Conservation (phyloP, 2,888 invertebrate species). For the Helobdella robusta region DNA sequence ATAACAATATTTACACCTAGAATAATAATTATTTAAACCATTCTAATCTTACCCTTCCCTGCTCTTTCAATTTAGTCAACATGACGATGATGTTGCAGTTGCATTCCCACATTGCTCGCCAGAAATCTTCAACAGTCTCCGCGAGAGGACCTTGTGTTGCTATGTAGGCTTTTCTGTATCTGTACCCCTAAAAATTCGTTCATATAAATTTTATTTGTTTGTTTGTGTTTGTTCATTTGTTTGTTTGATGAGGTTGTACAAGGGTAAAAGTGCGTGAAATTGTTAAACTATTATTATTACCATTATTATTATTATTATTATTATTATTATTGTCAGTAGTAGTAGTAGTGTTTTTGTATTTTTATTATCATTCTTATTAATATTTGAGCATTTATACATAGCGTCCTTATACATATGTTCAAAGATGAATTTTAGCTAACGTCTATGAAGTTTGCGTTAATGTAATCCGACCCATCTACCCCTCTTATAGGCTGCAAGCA, state of each 20-base stretch:
- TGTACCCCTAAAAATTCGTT: conserved; percentile 50
- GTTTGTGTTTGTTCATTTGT: neutral
- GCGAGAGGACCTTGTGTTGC: conserved; percentile 90
- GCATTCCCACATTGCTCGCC: conserved; percentile 99
- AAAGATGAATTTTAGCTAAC: too few relatives aligned
- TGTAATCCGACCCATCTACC: conserved; percentile 87
- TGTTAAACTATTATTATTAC: neutral
- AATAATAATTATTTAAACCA: neutral
- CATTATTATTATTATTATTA: neutral
- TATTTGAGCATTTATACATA: too few relatives aligned
- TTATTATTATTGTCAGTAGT: too few relatives aligned
- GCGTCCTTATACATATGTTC: too few relatives aligned
- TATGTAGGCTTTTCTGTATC: conserved; percentile 79
- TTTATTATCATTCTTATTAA: too few relatives aligned
- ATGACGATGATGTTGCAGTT: conserved; percentile 98
- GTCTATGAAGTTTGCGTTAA: conserved; percentile 95
- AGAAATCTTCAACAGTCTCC: conserved; percentile 94
- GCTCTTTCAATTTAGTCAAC: conserved; percentile 92
- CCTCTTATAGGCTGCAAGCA: conserved; percentile 80
- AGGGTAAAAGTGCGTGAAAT: neutral
- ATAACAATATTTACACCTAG: too few relatives aligned
- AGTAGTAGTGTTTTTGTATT: too few relatives aligned
- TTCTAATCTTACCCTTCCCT: conserved; percentile 72
- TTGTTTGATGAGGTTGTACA: neutral
- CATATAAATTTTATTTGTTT: neutral